phyloP scores from a whole-genome alignment of 2,797 vertebrate genomes.

The Scomberomorus guttatus region DNA sequence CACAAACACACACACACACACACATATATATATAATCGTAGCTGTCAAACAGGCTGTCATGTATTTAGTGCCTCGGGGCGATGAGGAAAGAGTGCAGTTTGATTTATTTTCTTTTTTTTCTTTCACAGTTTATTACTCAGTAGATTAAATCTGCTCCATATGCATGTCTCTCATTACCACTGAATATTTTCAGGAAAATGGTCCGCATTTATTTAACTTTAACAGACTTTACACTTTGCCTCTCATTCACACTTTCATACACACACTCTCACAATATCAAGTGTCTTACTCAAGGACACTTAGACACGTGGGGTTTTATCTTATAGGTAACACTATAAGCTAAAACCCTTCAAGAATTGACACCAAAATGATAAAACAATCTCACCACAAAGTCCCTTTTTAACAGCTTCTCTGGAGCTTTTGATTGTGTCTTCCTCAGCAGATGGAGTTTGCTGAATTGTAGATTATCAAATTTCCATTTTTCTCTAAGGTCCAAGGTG shows the following conservation, averaged over 20 bases:
- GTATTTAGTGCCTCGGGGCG: slow-evolving; percentile 1
- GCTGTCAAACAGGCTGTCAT: slow-evolving; percentile 14
- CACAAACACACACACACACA: slow-evolving; percentile 2
- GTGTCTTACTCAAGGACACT: too few species aligned
- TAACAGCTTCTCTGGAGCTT: too few species aligned
- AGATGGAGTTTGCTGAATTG: too few species aligned
- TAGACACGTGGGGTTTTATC: too few species aligned
- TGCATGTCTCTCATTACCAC: not conserved
- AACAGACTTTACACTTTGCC: not conserved
- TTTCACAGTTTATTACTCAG: slow-evolving; percentile 6
- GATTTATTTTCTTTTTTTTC: slow-evolving; percentile 2
- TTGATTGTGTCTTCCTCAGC: too few species aligned
- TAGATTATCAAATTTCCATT: too few species aligned
- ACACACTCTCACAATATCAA: too few species aligned
- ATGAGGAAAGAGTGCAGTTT: not conserved
- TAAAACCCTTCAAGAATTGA: not conserved
- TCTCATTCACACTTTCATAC: too few species aligned
- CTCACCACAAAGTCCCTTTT: too few species aligned
- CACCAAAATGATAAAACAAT: too few species aligned
- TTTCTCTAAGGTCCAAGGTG: too few species aligned
- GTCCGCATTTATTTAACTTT: not conserved
- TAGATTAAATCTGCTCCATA: slow-evolving; percentile 2
- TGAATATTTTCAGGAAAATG: not conserved
- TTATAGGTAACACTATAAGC: too few species aligned
- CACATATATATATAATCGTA: not conserved